Percentiles rank a stretch among this genome's conserved stretches.
These are phyloP conservation scores for Barypeithes pellucidus DNA, from an alignment of 2,888 invertebrate genomes.

Conservation along the genomic window DNA sequence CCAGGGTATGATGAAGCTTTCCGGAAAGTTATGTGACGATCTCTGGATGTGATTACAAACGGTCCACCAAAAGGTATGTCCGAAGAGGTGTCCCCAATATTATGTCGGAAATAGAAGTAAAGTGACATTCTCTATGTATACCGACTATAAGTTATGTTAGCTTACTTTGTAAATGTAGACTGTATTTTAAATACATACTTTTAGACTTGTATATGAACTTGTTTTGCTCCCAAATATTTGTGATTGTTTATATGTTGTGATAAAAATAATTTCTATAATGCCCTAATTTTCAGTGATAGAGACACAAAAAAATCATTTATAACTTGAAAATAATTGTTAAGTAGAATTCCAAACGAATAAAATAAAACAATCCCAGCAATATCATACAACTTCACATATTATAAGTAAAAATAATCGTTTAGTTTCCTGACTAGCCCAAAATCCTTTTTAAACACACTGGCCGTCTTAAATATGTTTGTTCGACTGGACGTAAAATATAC, in stretches of 20 bases:
- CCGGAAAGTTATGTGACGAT: slow-evolving; percentile 13
- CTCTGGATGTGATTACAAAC: slow-evolving; percentile 36
- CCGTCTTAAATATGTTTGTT: too few relatives aligned
- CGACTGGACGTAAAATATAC: too few relatives aligned
- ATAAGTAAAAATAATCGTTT: too few relatives aligned
- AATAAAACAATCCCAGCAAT: neutral
- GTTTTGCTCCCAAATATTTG: slow-evolving; percentile 46
- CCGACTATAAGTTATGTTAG: slow-evolving; percentile 42
- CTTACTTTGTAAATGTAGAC: slow-evolving; percentile 40
- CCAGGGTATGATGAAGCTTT: slow-evolving; percentile 39
- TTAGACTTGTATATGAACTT: slow-evolving; percentile 31
- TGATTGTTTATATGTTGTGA: slow-evolving; percentile 46
- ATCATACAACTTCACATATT: neutral
- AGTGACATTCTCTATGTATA: slow-evolving; percentile 39
- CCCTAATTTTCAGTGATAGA: neutral
- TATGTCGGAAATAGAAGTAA: slow-evolving; percentile 36
- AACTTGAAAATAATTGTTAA: neutral
- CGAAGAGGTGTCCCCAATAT: slow-evolving; percentile 30
- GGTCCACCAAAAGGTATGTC: slow-evolving; percentile 37
- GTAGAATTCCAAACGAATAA: neutral
- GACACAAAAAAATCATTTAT: slow-evolving; percentile 2
- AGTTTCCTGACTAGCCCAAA: too few relatives aligned
- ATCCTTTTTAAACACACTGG: too few relatives aligned
- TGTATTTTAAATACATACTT: slow-evolving; percentile 36
- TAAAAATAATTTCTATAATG: neutral